Evolutionary conservation across 2,113 vertebrate genomes (phyloP).

Genomic region (Hystrix cristata): DNA sequence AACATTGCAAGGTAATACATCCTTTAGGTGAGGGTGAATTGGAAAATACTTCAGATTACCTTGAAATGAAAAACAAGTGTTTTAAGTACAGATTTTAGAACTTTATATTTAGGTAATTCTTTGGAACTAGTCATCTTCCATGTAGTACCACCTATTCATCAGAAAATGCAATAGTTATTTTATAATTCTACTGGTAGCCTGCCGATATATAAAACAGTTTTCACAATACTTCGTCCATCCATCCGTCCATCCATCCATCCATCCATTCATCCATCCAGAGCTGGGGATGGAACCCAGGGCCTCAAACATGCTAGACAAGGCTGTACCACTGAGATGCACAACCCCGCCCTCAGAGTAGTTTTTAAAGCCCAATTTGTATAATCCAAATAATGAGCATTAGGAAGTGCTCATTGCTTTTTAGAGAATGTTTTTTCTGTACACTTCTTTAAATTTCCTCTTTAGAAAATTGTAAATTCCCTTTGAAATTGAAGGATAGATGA

Average conservation of each 20-base stretch:
- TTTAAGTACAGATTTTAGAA: slow-evolving; percentile 3
- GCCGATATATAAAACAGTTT: neutral
- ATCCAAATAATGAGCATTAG: neutral
- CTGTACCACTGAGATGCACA: neutral
- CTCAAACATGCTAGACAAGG: neutral
- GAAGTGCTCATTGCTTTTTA: neutral
- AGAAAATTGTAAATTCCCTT: neutral
- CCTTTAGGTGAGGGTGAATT: neutral
- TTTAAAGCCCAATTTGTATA: neutral
- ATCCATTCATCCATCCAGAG: neutral
- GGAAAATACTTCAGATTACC: slow-evolving; percentile 1
- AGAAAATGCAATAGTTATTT: slow-evolving; percentile 11
- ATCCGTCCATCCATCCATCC: neutral
- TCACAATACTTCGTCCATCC: neutral
- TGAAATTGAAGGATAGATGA: neutral
- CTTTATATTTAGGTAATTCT: neutral
- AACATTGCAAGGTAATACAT: neutral
- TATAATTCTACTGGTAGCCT: neutral
- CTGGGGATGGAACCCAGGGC: neutral
- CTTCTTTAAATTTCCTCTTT: neutral
- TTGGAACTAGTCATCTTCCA: neutral
- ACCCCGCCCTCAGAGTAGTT: neutral
- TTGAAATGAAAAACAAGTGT: neutral
- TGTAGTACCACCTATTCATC: neutral
- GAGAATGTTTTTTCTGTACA: neutral